These are phyloP conservation scores for Chironomus tepperi DNA, from an alignment of 1,140 invertebrate genomes.

Conservation along the genomic window DNA sequence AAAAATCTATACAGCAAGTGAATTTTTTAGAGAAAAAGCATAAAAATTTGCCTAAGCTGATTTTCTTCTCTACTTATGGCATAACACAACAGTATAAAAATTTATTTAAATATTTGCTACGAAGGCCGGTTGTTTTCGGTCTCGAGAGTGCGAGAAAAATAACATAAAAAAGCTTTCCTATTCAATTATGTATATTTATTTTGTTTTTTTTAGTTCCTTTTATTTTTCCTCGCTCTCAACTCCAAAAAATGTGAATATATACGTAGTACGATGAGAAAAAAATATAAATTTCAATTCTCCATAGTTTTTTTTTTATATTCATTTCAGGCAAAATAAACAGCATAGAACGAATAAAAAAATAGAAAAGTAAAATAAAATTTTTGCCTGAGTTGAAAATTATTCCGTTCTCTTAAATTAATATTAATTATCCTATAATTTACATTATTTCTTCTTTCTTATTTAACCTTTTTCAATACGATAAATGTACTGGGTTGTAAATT, in stretches of 20 bases:
- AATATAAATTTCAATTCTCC: not conserved
- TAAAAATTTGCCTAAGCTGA: slow-evolving; percentile 7
- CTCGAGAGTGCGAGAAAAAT: slow-evolving; percentile 4
- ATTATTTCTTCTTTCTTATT: too few relatives aligned
- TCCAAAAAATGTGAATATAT: too few relatives aligned
- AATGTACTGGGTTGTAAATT: too few relatives aligned
- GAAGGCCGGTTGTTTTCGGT: not conserved
- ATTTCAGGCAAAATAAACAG: too few relatives aligned
- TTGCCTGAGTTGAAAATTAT: too few relatives aligned
- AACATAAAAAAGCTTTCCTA: slow-evolving; percentile 14
- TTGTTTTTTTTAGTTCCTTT: slow-evolving; percentile 1
- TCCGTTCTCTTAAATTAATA: too few relatives aligned
- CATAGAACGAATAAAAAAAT: too few relatives aligned
- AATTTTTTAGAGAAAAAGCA: not conserved
- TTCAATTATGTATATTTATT: slow-evolving; percentile 15
- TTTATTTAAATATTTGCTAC: slow-evolving; percentile 9
- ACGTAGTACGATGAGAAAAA: not conserved
- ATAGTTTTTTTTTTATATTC: not conserved
- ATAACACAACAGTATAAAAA: not conserved
- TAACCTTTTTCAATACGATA: too few relatives aligned
- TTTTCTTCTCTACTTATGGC: not conserved
- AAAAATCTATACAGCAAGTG: not conserved
- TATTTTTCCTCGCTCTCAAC: too few relatives aligned
- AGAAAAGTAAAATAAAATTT: too few relatives aligned
- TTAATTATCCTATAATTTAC: too few relatives aligned